Conservation (phyloP, 2,888 invertebrate species). For the Tipula helvola region DNA sequence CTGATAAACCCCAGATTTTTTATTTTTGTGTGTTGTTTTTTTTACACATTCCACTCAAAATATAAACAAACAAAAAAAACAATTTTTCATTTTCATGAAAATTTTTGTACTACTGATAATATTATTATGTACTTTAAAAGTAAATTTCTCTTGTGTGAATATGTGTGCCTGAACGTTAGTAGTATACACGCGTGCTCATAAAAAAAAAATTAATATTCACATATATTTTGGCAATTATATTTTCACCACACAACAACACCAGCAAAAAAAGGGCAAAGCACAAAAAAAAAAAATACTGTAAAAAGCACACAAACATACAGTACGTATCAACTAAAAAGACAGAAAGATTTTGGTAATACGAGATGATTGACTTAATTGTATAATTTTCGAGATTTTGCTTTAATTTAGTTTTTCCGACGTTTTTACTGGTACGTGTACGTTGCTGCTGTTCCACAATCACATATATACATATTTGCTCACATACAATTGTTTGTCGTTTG, state of each 20-base stretch:
- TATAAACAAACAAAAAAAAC: neutral
- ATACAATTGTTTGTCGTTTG: neutral
- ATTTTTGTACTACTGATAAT: neutral
- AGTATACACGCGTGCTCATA: neutral
- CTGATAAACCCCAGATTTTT: neutral
- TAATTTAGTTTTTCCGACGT: neutral
- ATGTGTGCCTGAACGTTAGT: neutral
- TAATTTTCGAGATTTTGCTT: neutral
- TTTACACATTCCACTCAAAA: neutral
- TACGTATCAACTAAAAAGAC: neutral
- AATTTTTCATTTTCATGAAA: slow-evolving; percentile 4
- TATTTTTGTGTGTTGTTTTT: too few species aligned
- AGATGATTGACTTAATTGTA: neutral
- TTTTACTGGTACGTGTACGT: neutral
- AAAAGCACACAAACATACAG: neutral
- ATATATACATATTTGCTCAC: neutral
- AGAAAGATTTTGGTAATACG: neutral
- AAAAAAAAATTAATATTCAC: neutral
- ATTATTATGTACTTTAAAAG: neutral
- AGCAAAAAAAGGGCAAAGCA: neutral
- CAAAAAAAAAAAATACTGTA: neutral
- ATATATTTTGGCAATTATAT: neutral
- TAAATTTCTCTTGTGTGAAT: neutral
- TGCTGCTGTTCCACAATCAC: neutral
- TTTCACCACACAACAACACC: neutral